Conservation (phyloP, 1,140 invertebrate species). For the Drosophila saltans region DNA sequence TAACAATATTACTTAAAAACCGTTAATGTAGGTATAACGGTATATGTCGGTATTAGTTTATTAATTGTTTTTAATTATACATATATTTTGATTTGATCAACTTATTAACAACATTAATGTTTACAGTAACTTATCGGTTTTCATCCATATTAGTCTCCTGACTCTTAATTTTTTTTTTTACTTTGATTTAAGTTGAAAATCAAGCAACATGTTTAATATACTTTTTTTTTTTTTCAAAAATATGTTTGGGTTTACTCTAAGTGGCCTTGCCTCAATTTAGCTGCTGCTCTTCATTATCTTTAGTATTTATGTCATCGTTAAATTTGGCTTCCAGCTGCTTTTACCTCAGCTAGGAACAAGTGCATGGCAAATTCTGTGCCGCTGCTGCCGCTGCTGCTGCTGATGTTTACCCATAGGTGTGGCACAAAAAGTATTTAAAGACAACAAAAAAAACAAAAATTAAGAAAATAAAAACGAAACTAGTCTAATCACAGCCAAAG, state of each 20-base stretch:
- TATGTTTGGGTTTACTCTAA: constrained; percentile 48
- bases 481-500: constrained; percentile 65
- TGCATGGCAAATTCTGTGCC: constrained; percentile 31
- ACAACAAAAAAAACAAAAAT: constrained; percentile 71
- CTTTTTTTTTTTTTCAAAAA: constrained; percentile 20
- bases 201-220: neutral
- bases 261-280: constrained; percentile 23
- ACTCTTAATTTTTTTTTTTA: too few relatives aligned
- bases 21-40: too few relatives aligned
- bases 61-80: too few relatives aligned
- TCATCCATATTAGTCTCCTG: too few relatives aligned
- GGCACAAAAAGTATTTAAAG: constrained; percentile 72
- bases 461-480: constrained; percentile 52
- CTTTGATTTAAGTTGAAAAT: too few relatives aligned
- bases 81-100: too few relatives aligned
- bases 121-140: too few relatives aligned
- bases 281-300: constrained; percentile 63
- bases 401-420: constrained; percentile 55
- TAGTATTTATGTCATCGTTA: constrained; percentile 76
- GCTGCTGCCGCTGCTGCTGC: constrained; percentile 21
- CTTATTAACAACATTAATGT: too few relatives aligned
- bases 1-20: too few relatives aligned
- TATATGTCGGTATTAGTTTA: too few relatives aligned
- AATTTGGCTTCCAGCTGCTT: constrained; percentile 71
- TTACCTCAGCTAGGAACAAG: constrained; percentile 52